These are phyloP conservation scores for Aselliscus stoliczkanus DNA, from an alignment of 2,797 vertebrate genomes.

Conservation along the genomic window DNA sequence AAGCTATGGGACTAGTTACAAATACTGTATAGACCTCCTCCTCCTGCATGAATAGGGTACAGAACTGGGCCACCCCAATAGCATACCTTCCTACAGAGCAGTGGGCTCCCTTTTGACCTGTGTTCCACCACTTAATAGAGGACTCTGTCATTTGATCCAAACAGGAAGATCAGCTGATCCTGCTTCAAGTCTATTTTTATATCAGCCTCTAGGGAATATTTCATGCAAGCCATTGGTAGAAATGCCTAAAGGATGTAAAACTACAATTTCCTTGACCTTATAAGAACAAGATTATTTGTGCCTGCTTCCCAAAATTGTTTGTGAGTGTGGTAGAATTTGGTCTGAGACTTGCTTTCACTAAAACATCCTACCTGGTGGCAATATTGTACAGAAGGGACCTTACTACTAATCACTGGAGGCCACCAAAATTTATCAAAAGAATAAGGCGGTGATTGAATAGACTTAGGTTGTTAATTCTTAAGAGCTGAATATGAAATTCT, in stretches of 20 bases:
- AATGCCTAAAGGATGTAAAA: neutral
- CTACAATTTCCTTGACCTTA: neutral
- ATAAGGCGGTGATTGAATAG: neutral
- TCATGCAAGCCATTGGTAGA: neutral
- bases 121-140: neutral
- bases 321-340: neutral
- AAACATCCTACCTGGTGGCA: neutral
- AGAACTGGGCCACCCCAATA: neutral
- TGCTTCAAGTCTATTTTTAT: neutral
- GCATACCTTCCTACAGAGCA: neutral
- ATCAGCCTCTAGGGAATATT: neutral
- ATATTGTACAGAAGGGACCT: neutral
- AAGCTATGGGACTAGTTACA: neutral
- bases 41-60: neutral
- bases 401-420: neutral
- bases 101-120: neutral
- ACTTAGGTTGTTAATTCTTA: neutral
- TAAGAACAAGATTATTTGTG: neutral
- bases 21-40: neutral
- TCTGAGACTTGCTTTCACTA: neutral
- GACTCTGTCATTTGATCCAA: neutral
- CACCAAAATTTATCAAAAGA: neutral
- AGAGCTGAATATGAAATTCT: neutral
- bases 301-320: neutral
- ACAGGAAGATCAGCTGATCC: neutral